phyloP scores from a whole-genome alignment of 2,888 invertebrate genomes.

The Teinopalpus imperialis region DNA sequence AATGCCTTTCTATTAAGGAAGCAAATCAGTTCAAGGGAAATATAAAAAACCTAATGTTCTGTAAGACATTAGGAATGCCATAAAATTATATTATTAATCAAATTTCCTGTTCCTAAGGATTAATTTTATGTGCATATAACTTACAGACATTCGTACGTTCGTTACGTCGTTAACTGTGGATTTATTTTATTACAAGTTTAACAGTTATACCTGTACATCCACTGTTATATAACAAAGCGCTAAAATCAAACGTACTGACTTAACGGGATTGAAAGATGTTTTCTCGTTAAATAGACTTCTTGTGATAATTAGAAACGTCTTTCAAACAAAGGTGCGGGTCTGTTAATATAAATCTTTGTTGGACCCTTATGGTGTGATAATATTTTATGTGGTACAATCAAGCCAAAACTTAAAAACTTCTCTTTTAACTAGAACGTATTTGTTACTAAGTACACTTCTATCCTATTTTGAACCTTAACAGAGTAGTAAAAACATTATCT shows the following conservation, averaged over 20 bases:
- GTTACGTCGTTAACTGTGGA: constrained; percentile 13
- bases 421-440: too few species aligned
- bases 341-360: too few species aligned
- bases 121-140: constrained; percentile 11
- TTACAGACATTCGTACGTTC: constrained; percentile 2
- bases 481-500: background rate
- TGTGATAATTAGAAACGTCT: too few species aligned
- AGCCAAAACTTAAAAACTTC: too few species aligned
- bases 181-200: constrained; percentile 19
- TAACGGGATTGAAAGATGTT: constrained; percentile 9
- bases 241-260: background rate
- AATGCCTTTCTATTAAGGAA: constrained; percentile 6
- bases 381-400: too few species aligned
- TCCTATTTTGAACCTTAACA: too few species aligned
- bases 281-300: background rate
- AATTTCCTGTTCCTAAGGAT: constrained; percentile 8
- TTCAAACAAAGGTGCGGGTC: too few species aligned
- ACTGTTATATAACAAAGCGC: constrained; percentile 6
- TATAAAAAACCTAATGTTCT: constrained; percentile 1
- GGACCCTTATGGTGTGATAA: too few species aligned
- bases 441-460: too few species aligned
- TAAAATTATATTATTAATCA: constrained; percentile 19
- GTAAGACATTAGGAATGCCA: background rate
- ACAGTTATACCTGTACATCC: constrained; percentile 3
- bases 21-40: background rate